Percentiles rank a stretch among this genome's conserved stretches.
Evolutionary conservation across 2,797 vertebrate species (phyloP).

Genomic region (Glossophaga mutica): DNA sequence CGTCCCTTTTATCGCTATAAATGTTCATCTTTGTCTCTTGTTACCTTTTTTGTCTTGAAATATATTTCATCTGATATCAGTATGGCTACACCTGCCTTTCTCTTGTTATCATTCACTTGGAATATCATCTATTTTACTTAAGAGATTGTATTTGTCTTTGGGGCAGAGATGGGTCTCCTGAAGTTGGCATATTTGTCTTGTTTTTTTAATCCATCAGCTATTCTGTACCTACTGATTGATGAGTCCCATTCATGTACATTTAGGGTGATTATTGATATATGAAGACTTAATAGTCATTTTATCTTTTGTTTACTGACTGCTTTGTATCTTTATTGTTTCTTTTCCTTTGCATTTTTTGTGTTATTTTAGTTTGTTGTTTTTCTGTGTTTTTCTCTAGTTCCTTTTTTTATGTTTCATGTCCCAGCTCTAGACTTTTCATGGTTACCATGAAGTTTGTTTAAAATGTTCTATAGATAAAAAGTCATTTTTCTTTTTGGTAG

Average conservation of each 20-base stretch:
- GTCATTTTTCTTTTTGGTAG: background rate
- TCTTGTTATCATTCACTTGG: background rate
- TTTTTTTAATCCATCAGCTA: background rate
- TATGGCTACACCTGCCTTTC: too few relatives aligned
- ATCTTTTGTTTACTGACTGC: background rate
- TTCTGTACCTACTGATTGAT: background rate
- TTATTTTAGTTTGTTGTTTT: background rate
- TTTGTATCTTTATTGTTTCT: background rate
- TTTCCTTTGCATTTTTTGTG: background rate
- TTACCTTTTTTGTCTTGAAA: too few relatives aligned
- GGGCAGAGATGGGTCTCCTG: background rate
- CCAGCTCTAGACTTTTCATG: background rate
- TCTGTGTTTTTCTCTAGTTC: background rate
- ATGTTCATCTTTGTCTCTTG: too few relatives aligned
- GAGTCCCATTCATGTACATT: background rate
- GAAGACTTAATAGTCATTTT: background rate
- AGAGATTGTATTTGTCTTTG: background rate
- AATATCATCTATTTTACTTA: background rate
- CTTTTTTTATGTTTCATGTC: background rate
- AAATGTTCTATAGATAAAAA: background rate
- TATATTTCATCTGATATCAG: too few relatives aligned
- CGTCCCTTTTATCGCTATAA: background rate
- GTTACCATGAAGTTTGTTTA: background rate
- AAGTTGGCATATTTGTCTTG: background rate
- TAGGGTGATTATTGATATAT: background rate